Conservation (phyloP, 2,888 invertebrate species). For the Synergus umbraculus region DNA sequence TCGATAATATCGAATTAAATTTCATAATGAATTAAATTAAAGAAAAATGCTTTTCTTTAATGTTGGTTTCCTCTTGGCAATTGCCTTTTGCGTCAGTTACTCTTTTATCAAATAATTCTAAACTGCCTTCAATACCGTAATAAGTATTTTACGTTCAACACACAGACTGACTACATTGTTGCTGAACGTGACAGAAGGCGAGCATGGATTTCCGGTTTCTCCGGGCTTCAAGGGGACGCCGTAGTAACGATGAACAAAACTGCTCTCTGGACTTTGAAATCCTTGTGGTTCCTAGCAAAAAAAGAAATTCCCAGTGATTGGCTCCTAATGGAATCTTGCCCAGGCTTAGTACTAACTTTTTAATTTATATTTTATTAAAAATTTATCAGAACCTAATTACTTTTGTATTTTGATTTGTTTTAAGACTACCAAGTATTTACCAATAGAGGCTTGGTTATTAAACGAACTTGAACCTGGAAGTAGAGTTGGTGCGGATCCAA, state of each 20-base stretch:
- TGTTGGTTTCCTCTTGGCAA: neutral
- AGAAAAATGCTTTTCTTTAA: neutral
- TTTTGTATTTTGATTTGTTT: neutral
- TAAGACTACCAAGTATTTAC: slow-evolving; percentile 7
- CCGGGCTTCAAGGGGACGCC: slow-evolving; percentile 49
- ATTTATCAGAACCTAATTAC: neutral
- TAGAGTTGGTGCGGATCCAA: slow-evolving; percentile 28
- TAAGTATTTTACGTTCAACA: slow-evolving; percentile 20
- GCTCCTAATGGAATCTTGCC: slow-evolving; percentile 53
- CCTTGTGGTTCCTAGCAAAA: slow-evolving; percentile 52
- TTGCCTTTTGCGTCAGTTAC: neutral
- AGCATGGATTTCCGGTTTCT: slow-evolving; percentile 53
- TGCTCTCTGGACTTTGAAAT: slow-evolving; percentile 50
- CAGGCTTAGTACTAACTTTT: slow-evolving; percentile 44
- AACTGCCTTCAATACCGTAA: slow-evolving; percentile 14
- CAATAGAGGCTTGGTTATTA: slow-evolving; percentile 21
- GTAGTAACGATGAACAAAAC: slow-evolving; percentile 56
- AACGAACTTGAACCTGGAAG: slow-evolving; percentile 20
- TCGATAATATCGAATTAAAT: neutral
- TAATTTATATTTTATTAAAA: neutral
- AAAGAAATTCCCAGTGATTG: slow-evolving; percentile 50
- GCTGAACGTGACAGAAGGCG: slow-evolving; percentile 53
- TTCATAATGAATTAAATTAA: neutral
- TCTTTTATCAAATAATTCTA: neutral
- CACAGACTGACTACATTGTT: slow-evolving; percentile 51